These are phyloP conservation scores for Idris sp. DNA, from an alignment of 1,140 invertebrate genomes.

Conservation along the genomic window DNA sequence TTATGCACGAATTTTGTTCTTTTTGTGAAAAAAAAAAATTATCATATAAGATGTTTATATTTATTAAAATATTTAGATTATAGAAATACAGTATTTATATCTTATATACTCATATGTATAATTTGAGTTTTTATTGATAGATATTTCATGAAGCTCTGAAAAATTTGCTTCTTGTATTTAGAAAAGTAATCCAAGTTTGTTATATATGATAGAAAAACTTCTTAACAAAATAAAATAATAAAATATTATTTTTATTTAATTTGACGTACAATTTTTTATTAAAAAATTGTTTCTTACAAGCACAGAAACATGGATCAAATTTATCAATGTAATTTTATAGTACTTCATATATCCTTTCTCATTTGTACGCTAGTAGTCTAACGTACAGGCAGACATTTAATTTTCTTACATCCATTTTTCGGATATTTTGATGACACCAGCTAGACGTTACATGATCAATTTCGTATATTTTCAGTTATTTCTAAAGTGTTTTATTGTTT, in stretches of 20 bases:
- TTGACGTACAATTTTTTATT: conserved; percentile 5
- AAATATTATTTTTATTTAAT: conserved; percentile 16
- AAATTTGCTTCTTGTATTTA: conserved; percentile 12
- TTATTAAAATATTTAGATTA: too few relatives aligned
- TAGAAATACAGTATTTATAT: too few relatives aligned
- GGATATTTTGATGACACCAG: background rate
- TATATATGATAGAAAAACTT: background rate
- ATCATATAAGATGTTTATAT: too few relatives aligned
- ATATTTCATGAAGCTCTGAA: conserved; percentile 8
- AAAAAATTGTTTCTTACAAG: background rate
- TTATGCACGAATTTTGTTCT: too few relatives aligned
- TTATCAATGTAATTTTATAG: background rate
- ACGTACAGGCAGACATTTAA: conserved; percentile 4
- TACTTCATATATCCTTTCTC: conserved; percentile 14
- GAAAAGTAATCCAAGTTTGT: background rate
- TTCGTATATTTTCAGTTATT: too few relatives aligned
- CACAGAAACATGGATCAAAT: conserved; percentile 14
- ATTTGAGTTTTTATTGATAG: conserved; percentile 14
- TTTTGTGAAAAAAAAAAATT: too few relatives aligned
- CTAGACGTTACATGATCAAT: background rate
- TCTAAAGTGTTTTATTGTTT: too few relatives aligned
- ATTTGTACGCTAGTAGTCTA: conserved; percentile 6
- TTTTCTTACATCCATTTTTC: conserved; percentile 24
- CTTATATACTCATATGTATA: too few relatives aligned
- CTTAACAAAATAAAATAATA: too few relatives aligned